phyloP scores from a whole-genome alignment of 2,888 invertebrate genomes.

The Drosophila quinaria region DNA sequence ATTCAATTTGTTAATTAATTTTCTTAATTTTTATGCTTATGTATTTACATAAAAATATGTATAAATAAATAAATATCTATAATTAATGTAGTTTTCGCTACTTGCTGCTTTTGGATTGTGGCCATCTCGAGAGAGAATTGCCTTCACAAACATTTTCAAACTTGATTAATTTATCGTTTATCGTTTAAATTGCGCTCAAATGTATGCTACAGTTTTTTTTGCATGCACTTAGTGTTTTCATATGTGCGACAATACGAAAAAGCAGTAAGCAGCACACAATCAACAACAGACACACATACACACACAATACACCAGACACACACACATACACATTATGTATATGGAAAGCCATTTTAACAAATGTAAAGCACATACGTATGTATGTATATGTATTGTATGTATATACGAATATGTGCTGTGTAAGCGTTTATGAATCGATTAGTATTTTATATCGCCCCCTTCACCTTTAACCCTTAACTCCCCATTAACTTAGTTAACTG shows the following conservation, averaged over 20 bases:
- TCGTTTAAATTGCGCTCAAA: slow-evolving; percentile 55
- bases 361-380: slow-evolving; percentile 38
- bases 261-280: no score
- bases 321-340: slow-evolving; percentile 59
- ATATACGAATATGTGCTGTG: slow-evolving; percentile 45
- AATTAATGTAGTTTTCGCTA: slow-evolving; percentile 46
- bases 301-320: slow-evolving; percentile 15
- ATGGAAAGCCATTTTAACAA: slow-evolving; percentile 74
- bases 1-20: slow-evolving; percentile 27
- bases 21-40: slow-evolving; percentile 28
- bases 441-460: slow-evolving; percentile 70
- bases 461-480: neutral
- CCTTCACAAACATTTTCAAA: slow-evolving; percentile 10
- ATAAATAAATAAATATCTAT: slow-evolving; percentile 27
- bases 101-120: slow-evolving; percentile 65
- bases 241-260: no score
- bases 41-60: slow-evolving; percentile 26
- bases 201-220: slow-evolving; percentile 75
- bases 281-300: slow-evolving; percentile 8
- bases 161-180: slow-evolving; percentile 6
- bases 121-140: slow-evolving; percentile 19
- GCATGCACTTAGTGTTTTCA: slow-evolving; percentile 47
- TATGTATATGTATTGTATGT: slow-evolving; percentile 31
- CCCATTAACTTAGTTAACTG: slow-evolving; percentile 10
- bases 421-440: slow-evolving; percentile 82